These are phyloP conservation scores for Toxostoma redivivum DNA, from an alignment of 2,113 vertebrate species.

Conservation along the genomic window DNA sequence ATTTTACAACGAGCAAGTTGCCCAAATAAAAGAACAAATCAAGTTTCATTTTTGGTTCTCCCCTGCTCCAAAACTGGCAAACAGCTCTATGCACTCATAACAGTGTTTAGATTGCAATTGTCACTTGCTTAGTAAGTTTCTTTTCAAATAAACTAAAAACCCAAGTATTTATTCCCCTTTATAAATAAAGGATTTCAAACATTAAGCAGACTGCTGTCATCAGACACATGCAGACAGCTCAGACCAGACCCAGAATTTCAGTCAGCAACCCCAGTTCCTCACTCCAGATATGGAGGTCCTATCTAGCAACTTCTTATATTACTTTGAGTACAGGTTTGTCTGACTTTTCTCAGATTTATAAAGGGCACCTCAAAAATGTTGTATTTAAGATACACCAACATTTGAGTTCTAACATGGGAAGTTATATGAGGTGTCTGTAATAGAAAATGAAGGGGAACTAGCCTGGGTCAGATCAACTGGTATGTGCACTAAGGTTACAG, in stretches of 20 bases:
- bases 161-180: neutral
- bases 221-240: neutral
- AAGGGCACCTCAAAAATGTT: neutral
- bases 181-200: neutral
- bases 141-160: neutral
- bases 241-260: neutral
- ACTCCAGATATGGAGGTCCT: neutral
- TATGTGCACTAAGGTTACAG: neutral
- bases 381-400: neutral
- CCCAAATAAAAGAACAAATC: neutral
- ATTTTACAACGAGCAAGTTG: neutral
- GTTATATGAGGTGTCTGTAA: neutral
- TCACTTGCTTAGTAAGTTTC: neutral
- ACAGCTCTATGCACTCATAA: neutral
- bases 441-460: neutral
- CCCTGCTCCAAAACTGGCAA: fast-evolving
- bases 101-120: neutral
- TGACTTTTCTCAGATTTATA: neutral
- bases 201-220: neutral
- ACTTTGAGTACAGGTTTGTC: neutral
- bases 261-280: neutral
- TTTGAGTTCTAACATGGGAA: neutral
- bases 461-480: neutral
- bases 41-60: neutral
- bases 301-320: neutral